Base-by-base conservation (phyloP, 2,113 vertebrate species). In the Pelusios castaneus region DNA sequence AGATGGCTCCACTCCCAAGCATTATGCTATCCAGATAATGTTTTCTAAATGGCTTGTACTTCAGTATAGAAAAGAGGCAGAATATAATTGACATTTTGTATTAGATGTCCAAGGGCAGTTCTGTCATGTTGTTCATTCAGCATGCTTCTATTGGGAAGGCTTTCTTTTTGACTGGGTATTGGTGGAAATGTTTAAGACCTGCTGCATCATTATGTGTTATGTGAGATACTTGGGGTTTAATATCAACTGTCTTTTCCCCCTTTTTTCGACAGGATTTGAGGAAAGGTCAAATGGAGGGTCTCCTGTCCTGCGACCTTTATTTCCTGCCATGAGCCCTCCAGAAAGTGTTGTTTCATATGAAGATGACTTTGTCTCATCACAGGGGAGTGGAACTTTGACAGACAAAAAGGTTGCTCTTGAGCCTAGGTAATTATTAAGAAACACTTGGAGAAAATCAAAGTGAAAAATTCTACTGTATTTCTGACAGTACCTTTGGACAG, bases 321-420 rank as follows among this genome's bases (percentile, higher is more conserved):
- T 96, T 73, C 97, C 98, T 82, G 89, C 93, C 60, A 84, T 96
- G 88, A 97, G 97, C 87, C 97, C 98, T 22, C 91, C 97, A 4
- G 98, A 98, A 16, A 98, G 97, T 1, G n/a, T 95, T 6, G 94
- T 91, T 79, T 98, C 98, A 2, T 99, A 99, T 5, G 99, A 99
- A 90, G 99, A 99, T 93, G 99, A 99, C 91, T 99, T 99, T 97
- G 95, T 98, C 70, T 99, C 99, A 0, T 98, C 98, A 0, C 97
- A 98, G 45, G 98, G 98, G 93, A 99, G 98, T 85, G 98, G 96
- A 85, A 98, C 97, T 83, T 96, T 98, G 82, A 97, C 98, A 45
- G 98, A 98, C 87, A 99, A 91, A 94, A 99, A 96, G 95, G 90
- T 97, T 89, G 77, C 96, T 88, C 96, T 89, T 89, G 98, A 98